phyloP scores from a whole-genome alignment of 2,113 vertebrate species.

The Aptenodytes forsteri region DNA sequence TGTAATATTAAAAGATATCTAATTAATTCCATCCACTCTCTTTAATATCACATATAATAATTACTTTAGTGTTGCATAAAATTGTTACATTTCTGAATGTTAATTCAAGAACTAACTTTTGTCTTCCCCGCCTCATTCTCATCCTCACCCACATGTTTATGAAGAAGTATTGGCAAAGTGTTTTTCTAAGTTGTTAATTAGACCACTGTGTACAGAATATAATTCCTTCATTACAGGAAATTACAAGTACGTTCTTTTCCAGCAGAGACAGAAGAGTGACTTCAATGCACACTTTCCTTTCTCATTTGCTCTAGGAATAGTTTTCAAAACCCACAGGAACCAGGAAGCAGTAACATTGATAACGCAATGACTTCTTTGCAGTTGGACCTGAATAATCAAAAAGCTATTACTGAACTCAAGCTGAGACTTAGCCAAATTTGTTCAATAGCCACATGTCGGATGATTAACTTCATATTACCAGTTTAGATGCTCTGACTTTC shows the following conservation, averaged over 20 bases:
- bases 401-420: neutral
- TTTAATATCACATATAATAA: neutral
- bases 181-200: constrained; percentile 30
- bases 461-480: neutral
- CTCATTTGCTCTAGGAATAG: neutral
- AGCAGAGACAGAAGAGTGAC: neutral
- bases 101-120: constrained; percentile 4
- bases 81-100: neutral
- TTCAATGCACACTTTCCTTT: neutral
- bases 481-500: neutral
- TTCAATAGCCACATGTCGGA: neutral
- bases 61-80: neutral
- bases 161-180: neutral
- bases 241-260: neutral
- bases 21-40: neutral
- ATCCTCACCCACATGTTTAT: neutral
- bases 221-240: constrained; percentile 16
- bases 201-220: neutral
- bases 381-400: neutral
- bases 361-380: neutral
- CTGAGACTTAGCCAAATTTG: neutral
- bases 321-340: neutral
- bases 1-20: neutral
- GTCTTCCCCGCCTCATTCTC: neutral
- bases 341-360: neutral